These are phyloP conservation scores for Ramphastos sulfuratus DNA, from an alignment of 2,113 vertebrate species.

Conservation along the genomic window DNA sequence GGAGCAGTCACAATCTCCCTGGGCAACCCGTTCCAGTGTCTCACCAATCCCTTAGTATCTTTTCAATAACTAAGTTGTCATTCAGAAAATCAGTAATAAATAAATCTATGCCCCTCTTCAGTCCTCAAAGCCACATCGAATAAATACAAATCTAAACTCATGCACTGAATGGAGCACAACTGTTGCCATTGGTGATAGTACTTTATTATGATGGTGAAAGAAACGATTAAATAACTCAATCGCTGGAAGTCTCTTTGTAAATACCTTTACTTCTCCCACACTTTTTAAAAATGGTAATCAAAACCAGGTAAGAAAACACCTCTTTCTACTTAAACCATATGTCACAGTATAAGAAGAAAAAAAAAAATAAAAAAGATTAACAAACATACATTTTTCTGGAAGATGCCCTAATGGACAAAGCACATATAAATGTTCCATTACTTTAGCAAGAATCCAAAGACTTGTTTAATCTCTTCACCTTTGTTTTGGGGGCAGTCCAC, in stretches of 20 bases:
- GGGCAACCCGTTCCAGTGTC: too few species aligned
- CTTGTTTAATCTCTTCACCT: neutral
- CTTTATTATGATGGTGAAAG: neutral
- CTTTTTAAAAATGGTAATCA: neutral
- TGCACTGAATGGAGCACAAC: neutral
- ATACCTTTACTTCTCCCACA: neutral
- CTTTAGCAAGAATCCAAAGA: neutral
- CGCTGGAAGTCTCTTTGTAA: neutral
- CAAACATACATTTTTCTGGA: neutral
- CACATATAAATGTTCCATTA: neutral
- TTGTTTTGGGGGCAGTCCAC: neutral
- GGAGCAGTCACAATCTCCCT: too few species aligned
- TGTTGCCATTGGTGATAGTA: neutral
- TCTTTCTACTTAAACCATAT: neutral
- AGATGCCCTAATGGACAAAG: neutral
- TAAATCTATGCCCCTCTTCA: neutral
- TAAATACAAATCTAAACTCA: neutral
- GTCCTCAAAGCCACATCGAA: neutral
- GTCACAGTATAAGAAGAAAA: rapidly evolving
- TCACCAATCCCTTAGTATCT: neutral
- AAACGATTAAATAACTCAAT: neutral
- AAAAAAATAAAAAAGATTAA: neutral
- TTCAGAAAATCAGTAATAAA: neutral
- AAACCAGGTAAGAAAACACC: neutral
- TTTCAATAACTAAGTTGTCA: neutral